Evolutionary conservation across 2,113 vertebrate species (phyloP).

Genomic region (Theristicus caerulescens): DNA sequence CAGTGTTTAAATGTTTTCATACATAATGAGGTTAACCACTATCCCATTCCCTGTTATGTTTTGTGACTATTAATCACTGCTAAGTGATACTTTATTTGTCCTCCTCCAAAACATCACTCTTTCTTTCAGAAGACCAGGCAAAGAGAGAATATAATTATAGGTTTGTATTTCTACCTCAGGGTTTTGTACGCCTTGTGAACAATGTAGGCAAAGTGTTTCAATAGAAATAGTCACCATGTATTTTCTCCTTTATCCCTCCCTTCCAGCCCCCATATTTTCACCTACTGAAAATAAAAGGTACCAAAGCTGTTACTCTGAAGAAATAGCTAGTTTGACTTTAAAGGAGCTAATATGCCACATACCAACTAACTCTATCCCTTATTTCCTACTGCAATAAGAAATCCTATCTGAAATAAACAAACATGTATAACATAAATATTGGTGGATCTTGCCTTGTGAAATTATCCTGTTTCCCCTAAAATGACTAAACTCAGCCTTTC

Average conservation of each 20-base stretch:
- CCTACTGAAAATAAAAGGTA: not conserved
- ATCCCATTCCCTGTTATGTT: not conserved
- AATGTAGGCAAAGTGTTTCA: not conserved
- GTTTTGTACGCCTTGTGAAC: not conserved
- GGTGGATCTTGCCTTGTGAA: not conserved
- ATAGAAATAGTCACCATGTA: not conserved
- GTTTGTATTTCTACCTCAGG: not conserved
- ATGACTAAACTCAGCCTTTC: not conserved
- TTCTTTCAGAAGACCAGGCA: slow-evolving; percentile 3
- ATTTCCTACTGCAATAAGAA: not conserved
- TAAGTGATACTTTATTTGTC: not conserved
- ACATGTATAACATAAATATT: not conserved
- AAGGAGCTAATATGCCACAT: not conserved
- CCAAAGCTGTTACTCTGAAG: not conserved
- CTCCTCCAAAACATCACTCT: not conserved
- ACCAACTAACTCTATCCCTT: not conserved
- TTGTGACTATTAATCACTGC: slow-evolving; percentile 15
- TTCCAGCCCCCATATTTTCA: not conserved
- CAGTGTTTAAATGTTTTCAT: not conserved
- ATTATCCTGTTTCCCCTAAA: not conserved
- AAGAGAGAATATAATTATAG: not conserved
- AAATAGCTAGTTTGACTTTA: not conserved
- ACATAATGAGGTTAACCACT: slow-evolving; percentile 7
- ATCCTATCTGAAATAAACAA: not conserved
- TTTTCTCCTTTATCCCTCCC: not conserved